Base-by-base conservation (phyloP, 1,140 invertebrate genomes). In the Tetragnatha versicolor region DNA sequence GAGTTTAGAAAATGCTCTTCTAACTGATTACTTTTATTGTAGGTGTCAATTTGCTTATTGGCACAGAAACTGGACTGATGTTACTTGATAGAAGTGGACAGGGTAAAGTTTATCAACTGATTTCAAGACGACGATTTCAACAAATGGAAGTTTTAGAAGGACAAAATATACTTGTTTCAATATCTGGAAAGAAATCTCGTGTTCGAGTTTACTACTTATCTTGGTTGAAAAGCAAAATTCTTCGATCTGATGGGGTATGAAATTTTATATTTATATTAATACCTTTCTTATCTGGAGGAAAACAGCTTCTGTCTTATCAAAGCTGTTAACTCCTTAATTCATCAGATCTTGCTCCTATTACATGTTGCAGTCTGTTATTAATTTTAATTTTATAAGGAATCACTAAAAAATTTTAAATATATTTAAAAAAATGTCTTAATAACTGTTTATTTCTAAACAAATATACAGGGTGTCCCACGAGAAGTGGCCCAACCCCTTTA, bases 131-230 rank as follows among this genome's bases (percentile, higher is more conserved):
- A 83, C 90, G 97, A 81, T 99, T 99, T 88, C 96, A 98, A 84
- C 98, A 99, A 87, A 99, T 99, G 97, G 97, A 99, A 87, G 97
- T 99, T 47, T 89, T 99, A 80, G 98, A 99, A 88, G 97, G 96
- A 70, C 97, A 99, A 87, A 99, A 99, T 87, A 99, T 99, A 85
- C 89, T 99, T 72, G 96, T 99, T 20, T 99, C 98, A 37, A 97
- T 99, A 82, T 98, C 95, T 60, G 98, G 98, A 35, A 98, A 98
- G 88, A 99, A 99, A 86, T 98, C 98, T 88, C 91, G 97, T 82
- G 96, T 99, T 55, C 90, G 98, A 37, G 97, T 99, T 1, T 99
- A 99, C 86, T 99, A 99, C 87, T 89, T 99, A 42, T 98, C 96
- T 80, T 99, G 97, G 97, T 89, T 99, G 20, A 99, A 99, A 85